Conservation (phyloP, 2,113 vertebrate species). For the Casuarius casuarius region DNA sequence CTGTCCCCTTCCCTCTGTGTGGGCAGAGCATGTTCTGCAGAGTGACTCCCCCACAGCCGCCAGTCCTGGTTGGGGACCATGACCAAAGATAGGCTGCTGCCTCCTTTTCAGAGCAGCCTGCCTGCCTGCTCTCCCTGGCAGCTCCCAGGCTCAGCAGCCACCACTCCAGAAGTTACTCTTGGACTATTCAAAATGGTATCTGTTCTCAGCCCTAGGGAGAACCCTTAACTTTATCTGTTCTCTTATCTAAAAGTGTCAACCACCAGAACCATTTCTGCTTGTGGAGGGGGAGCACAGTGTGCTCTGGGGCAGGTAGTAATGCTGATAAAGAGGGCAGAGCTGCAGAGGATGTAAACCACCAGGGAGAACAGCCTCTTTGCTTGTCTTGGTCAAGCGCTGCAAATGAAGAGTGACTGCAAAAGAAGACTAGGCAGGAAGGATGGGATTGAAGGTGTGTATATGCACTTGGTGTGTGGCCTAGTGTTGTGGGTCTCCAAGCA, state of each 20-base stretch:
- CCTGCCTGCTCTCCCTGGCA: neutral
- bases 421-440: neutral
- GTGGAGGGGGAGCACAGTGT: neutral
- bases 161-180: neutral
- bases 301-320: neutral
- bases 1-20: neutral
- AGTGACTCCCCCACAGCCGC: neutral
- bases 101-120: neutral
- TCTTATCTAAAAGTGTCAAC: neutral
- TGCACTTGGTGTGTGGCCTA: neutral
- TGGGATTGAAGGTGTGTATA: neutral
- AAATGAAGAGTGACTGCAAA: neutral
- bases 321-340: neutral
- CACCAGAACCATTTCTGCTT: neutral
- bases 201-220: neutral
- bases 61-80: neutral
- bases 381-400: neutral
- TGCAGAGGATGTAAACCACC: neutral
- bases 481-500: neutral
- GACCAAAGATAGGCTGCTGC: neutral
- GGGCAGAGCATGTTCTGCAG: neutral
- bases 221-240: neutral
- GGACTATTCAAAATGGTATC: neutral
- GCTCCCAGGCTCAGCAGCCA: neutral
- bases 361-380: neutral